These are phyloP conservation scores for Stegana nigrithorax DNA, from an alignment of 2,888 invertebrate genomes.

Conservation along the genomic window DNA sequence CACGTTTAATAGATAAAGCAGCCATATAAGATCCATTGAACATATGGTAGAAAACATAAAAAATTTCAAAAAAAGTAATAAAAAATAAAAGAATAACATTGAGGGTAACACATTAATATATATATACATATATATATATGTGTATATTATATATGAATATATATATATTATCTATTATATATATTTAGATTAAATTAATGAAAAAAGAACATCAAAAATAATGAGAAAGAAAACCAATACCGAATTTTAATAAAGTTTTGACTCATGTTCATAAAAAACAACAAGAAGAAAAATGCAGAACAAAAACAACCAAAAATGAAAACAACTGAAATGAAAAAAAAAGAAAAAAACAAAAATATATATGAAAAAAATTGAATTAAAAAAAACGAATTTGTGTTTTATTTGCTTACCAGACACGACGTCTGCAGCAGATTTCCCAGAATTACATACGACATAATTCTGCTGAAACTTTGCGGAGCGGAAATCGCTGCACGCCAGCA, in stretches of 20 bases:
- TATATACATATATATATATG: slow-evolving; percentile 24
- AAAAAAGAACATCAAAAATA: slow-evolving; percentile 15
- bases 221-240: slow-evolving; percentile 41
- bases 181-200: slow-evolving; percentile 48
- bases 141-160: no score
- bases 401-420: not conserved
- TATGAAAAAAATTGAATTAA: slow-evolving; percentile 11
- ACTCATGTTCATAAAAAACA: slow-evolving; percentile 21
- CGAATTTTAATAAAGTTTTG: slow-evolving; percentile 39
- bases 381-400: not conserved
- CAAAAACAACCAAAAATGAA: not conserved
- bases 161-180: slow-evolving; percentile 49
- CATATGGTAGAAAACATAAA: slow-evolving; percentile 2
- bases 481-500: not conserved
- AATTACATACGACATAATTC: not conserved
- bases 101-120: slow-evolving; percentile 18
- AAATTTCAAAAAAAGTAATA: not conserved
- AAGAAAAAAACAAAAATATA: slow-evolving; percentile 20
- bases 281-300: not conserved
- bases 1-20: not conserved
- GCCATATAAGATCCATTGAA: not conserved
- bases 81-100: slow-evolving; percentile 8
- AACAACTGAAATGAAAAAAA: slow-evolving; percentile 16
- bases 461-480: not conserved
- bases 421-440: not conserved